Conservation (phyloP, 2,797 vertebrate species). For the Leptodactylus fallax region DNA sequence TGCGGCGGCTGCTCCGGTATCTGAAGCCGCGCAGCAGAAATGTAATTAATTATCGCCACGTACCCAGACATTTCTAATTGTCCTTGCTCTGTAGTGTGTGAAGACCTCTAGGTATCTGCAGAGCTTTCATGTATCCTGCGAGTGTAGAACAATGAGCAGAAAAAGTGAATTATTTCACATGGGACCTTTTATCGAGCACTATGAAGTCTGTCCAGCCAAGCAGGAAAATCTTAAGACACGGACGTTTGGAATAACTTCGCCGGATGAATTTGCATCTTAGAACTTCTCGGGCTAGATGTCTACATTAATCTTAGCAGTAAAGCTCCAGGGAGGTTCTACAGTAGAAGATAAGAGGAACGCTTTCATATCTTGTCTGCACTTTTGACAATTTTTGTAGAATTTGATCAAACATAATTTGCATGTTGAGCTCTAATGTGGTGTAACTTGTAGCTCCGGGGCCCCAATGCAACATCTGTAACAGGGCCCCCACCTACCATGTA, state of each 20-base stretch:
- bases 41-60: constrained; percentile 9
- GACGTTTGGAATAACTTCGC: neutral
- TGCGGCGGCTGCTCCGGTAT: neutral
- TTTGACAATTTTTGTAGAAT: neutral
- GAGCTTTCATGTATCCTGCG: constrained; percentile 21
- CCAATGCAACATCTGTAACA: neutral
- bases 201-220: constrained; percentile 14
- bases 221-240: constrained; percentile 1
- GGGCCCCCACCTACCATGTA: neutral
- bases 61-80: constrained; percentile 13
- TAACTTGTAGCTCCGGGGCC: neutral
- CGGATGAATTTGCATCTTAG: neutral
- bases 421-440: neutral
- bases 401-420: neutral
- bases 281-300: neutral
- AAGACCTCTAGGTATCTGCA: constrained; percentile 1
- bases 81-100: constrained; percentile 44
- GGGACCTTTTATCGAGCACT: constrained; percentile 10
- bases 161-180: constrained; percentile 31
- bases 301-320: neutral
- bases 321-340: neutral
- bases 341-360: neutral
- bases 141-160: constrained; percentile 38
- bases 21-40: neutral
- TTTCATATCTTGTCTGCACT: neutral